Conservation (phyloP, 2,888 invertebrate species). For the Drosophila tripunctata region DNA sequence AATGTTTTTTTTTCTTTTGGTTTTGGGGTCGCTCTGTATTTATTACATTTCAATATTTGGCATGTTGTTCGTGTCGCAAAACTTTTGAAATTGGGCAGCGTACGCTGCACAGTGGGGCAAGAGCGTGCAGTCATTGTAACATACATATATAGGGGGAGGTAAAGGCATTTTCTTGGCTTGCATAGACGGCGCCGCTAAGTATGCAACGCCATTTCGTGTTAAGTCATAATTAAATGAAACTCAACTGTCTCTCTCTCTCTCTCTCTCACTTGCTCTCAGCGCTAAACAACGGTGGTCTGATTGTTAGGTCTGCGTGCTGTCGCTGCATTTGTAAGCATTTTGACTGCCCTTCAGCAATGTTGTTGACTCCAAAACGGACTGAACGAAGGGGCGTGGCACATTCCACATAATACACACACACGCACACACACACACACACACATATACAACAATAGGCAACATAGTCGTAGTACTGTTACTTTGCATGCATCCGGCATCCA, state of each 20-base stretch:
- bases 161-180: slow-evolving; percentile 48
- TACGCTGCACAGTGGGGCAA: background rate
- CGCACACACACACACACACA: slow-evolving; percentile 3
- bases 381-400: slow-evolving; percentile 37
- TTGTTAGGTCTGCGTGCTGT: slow-evolving; percentile 43
- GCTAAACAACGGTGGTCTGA: background rate
- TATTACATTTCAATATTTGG: slow-evolving; percentile 72
- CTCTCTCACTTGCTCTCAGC: background rate
- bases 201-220: slow-evolving; percentile 75
- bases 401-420: slow-evolving; percentile 11
- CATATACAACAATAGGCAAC: slow-evolving; percentile 16
- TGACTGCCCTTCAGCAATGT: slow-evolving; percentile 50
- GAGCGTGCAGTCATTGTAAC: background rate
- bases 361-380: slow-evolving; percentile 39
- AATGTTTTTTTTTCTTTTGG: slow-evolving; percentile 6
- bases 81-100: slow-evolving; percentile 49
- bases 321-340: slow-evolving; percentile 51
- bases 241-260: slow-evolving; percentile 33
- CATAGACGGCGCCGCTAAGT: slow-evolving; percentile 60
- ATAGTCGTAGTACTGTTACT: slow-evolving; percentile 30
- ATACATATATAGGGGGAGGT: too few species aligned
- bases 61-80: slow-evolving; percentile 59
- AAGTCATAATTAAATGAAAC: slow-evolving; percentile 73
- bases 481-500: slow-evolving; percentile 41
- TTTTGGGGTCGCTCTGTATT: slow-evolving; percentile 51